Conservation (phyloP, 2,888 invertebrate genomes). For the Aphidius colemani region DNA sequence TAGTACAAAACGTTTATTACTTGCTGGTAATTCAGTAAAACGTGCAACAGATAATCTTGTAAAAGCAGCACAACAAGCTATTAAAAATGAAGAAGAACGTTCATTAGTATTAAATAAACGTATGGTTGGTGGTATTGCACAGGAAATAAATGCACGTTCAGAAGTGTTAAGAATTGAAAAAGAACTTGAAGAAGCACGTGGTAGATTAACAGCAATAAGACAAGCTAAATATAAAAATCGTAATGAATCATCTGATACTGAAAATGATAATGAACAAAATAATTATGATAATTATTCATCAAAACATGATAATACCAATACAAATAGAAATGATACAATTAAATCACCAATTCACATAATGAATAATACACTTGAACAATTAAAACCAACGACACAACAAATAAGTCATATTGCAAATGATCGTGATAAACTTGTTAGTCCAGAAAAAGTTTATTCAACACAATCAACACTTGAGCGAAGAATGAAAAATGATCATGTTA, state of each 20-base stretch:
- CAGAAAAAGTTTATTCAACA: constrained; percentile 54
- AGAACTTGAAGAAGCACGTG: constrained; percentile 90
- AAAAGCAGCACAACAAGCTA: constrained; percentile 89
- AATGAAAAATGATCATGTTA: constrained; percentile 39
- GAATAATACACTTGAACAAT: constrained; percentile 37
- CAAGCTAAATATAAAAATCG: constrained; percentile 88
- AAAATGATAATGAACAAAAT: constrained; percentile 67
- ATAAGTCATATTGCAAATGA: constrained; percentile 45
- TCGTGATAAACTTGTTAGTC: constrained; percentile 48
- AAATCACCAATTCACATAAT: constrained; percentile 42
- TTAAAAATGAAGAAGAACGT: constrained; percentile 89
- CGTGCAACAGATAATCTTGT: constrained; percentile 97
- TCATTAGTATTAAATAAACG: constrained; percentile 87
- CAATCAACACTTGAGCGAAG: constrained; percentile 52
- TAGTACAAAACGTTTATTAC: constrained; percentile 86
- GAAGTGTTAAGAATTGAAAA: constrained; percentile 93
- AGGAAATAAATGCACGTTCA: constrained; percentile 89
- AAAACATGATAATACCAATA: constrained; percentile 28
- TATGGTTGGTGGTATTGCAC: constrained; percentile 96
- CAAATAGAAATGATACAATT: constrained; percentile 42
- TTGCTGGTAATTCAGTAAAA: constrained; percentile 96
- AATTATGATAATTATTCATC: constrained; percentile 55
- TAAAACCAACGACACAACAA: constrained; percentile 31
- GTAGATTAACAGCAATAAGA: constrained; percentile 85
- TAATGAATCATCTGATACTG: constrained; percentile 65